Conservation (phyloP, 2,113 vertebrate genomes). For the Bungarus multicinctus region DNA sequence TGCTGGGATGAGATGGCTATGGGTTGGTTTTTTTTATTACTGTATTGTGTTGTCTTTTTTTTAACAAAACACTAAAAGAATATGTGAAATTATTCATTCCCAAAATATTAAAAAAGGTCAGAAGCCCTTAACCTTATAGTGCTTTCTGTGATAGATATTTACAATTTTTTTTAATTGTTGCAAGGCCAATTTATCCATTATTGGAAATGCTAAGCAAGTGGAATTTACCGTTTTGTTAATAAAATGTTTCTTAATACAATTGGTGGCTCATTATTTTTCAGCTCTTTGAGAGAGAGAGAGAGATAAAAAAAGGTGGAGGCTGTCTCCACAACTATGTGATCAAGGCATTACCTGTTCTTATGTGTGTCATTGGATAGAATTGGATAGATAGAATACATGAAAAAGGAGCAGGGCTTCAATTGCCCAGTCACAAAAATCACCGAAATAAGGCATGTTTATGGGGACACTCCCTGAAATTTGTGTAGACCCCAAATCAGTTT, state of each 20-base stretch:
- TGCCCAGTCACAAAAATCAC: not conserved
- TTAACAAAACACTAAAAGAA: slow-evolving; percentile 73
- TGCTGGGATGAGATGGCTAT: slow-evolving; percentile 21
- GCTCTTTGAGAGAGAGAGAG: not conserved
- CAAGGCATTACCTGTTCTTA: not conserved
- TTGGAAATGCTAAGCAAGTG: slow-evolving; percentile 89
- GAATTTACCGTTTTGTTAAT: slow-evolving; percentile 90
- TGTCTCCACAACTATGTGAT: not conserved
- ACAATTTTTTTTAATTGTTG: slow-evolving; percentile 79
- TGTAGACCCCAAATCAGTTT: not conserved
- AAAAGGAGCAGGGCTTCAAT: not conserved
- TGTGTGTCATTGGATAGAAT: not conserved
- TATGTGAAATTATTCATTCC: slow-evolving; percentile 73
- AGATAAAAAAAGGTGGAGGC: not conserved
- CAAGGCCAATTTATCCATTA: slow-evolving; percentile 88
- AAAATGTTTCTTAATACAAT: slow-evolving; percentile 88
- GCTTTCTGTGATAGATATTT: slow-evolving; percentile 82
- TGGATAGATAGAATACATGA: not conserved
- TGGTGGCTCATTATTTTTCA: slow-evolving; percentile 58
- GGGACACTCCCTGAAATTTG: not conserved
- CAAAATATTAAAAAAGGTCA: slow-evolving; percentile 69
- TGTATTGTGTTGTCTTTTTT: slow-evolving; percentile 80
- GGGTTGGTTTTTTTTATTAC: slow-evolving; percentile 67
- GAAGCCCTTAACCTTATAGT: slow-evolving; percentile 76
- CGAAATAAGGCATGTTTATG: not conserved